Base-by-base conservation (phyloP, 1,140 invertebrate species). In the Bombus vancouverensis region DNA sequence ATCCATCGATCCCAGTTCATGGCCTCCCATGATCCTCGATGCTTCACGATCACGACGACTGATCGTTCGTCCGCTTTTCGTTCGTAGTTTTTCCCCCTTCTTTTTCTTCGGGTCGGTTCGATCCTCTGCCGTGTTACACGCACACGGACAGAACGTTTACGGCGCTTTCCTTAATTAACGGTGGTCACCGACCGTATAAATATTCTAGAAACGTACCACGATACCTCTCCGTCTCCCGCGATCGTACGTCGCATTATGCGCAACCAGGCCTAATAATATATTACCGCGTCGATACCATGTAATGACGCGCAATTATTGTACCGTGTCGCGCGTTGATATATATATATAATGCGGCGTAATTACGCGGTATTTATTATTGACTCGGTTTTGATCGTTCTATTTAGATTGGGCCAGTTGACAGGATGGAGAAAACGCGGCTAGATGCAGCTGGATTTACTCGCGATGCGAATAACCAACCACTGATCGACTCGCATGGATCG, bases 261-360 rank as follows among this genome's bases (percentile, higher is more conserved):
- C 81, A 57, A 70, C 73, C 62, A n/a, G 74, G 22, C n/a, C 25
- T 78, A 78, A 78, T 83, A 83, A 83, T 71, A 70, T 70, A 44
- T 78, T 71, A 78, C 44, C 34, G 18, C 8, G 22, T 12, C 74
- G 82, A 83, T 83, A 57, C 62, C 62, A 65, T 78, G 65, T 78
- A 83, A 83, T 70, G 66, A 84, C 83, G 53, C 37, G 83, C 66
- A 84, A 84, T 84, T 84, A 84, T 84, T 47, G 83, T 62, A 79
- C 53, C 75, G 39, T 73, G 68, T 65, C 53, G 53, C 66, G 13
- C 47, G 25, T 28, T 71, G 37, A 47, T 44, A 32, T 71, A 53
- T 53, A 22, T 53, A 53, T 47, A 47, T 53, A 83, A 83, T 57
- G 81, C 47, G 44, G 32, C 44, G 66, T 57, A 80, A 85, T 80